Evolutionary conservation across 92 coral and sea anemone genomes (phyloP), one percentile per base, ranked within the genome.

Genomic region (Zoanthus solanderi): DNA sequence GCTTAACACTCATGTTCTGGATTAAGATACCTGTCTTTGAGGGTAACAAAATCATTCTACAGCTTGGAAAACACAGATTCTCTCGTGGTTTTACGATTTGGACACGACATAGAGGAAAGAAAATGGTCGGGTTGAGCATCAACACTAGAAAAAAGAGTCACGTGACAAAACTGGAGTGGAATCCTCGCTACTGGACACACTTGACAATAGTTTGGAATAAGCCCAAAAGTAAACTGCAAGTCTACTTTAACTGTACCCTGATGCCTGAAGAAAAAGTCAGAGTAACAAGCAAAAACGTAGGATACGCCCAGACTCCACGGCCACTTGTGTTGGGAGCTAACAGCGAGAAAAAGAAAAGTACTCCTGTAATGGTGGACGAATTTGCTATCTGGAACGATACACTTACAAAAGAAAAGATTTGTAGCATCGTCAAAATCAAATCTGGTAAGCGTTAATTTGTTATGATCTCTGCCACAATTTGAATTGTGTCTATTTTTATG

Each of bases 371-470:
- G 76, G 93, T 97, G 44, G 99, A 97, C 69, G 99, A 97, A 47
- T 92, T 97, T 37, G 99, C 99, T 14, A 89, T 97, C 68, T 97
- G 99, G 99, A 89, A 92, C 78, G 75, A 81, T 75, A 90, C 91
- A 31, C 75, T 95, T 42, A 46, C 90, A 0, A 57, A 84, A 37
- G 72, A 48, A 74, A 89, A 89, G 63, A 78, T 97, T 75, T 97
- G 99, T 71, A 71, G 85, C 74, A 83, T 95, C 57, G 80, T 89
- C 57, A 89, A 75, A 47, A 85, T 93, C 23, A 86, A 71, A 65
- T 90, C 95, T 89, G 99, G 98, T 96, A 29, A 74, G 95, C 72
- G 31, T 34, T 9, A 15, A 9, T 9, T 65, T 79, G 37, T 65
- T 80, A 63, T 37, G 50, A 37, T 11, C 52, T 76, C 18, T 42